These are phyloP conservation scores for Anneissia japonica DNA, from an alignment of 35 echinoderm and acorn worm genomes.

Conservation along the genomic window DNA sequence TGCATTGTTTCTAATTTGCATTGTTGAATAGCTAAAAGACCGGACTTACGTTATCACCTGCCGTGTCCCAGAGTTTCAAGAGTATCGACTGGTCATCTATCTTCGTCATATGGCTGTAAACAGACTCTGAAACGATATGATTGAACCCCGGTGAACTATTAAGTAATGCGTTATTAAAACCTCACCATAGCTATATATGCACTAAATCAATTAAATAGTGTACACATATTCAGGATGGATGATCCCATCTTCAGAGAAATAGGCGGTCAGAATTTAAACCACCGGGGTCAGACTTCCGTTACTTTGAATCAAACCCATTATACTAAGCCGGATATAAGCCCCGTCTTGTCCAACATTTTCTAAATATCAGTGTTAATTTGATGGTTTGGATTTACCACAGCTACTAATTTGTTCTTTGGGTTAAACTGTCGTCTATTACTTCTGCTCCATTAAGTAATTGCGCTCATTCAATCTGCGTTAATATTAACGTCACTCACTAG, in stretches of 20 bases:
- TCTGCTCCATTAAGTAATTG: background rate
- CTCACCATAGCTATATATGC: background rate
- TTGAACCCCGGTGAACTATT: background rate
- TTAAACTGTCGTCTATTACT: too few relatives aligned
- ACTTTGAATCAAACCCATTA: background rate
- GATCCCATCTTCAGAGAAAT: background rate
- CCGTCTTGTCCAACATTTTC: too few relatives aligned
- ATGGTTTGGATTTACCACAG: too few relatives aligned
- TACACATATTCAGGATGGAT: background rate
- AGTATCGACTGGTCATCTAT: slow-evolving; percentile 77
- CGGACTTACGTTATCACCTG: slow-evolving; percentile 82
- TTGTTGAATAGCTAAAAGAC: too few relatives aligned
- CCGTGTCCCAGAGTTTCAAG: slow-evolving; percentile 71
- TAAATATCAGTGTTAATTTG: too few relatives aligned
- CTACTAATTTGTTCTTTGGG: too few relatives aligned
- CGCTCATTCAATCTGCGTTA: background rate
- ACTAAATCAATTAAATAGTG: background rate
- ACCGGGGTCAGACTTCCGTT: background rate
- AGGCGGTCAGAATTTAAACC: too few relatives aligned
- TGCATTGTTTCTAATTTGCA: too few relatives aligned
- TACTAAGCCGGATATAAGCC: background rate
- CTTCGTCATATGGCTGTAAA: slow-evolving; percentile 73
- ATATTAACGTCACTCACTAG: too few relatives aligned
- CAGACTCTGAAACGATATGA: slow-evolving; percentile 58
- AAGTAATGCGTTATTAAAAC: background rate